These are phyloP conservation scores for Semotilus atromaculatus DNA, from an alignment of 2,797 vertebrate genomes.

Conservation along the genomic window DNA sequence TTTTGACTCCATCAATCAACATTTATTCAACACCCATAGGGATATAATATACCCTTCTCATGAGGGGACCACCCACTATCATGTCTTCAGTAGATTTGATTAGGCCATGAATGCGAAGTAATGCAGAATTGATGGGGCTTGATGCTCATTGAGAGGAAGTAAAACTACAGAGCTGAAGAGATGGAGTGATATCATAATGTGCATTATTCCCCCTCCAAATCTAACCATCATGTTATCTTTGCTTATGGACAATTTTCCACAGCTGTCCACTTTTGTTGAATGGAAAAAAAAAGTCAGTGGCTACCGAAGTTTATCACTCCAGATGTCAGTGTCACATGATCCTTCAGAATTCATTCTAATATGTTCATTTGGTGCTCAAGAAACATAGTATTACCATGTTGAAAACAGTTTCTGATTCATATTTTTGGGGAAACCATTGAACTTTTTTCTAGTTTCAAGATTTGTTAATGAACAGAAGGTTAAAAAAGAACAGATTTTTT, in stretches of 20 bases:
- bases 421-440: too few relatives aligned
- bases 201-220: not conserved
- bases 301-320: too few relatives aligned
- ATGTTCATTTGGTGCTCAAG: not conserved
- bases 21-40: constrained; percentile 36
- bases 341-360: not conserved
- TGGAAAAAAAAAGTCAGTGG: too few relatives aligned
- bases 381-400: not conserved
- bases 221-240: not conserved
- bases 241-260: not conserved
- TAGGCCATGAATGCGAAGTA: constrained; percentile 36
- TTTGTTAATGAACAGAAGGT: too few relatives aligned
- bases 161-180: constrained; percentile 19
- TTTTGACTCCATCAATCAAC: constrained; percentile 27
- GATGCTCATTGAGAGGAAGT: constrained; percentile 12
- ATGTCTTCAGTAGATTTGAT: constrained; percentile 42
- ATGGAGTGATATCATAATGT: not conserved
- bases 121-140: constrained; percentile 38
- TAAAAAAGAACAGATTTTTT: too few relatives aligned
- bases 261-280: not conserved
- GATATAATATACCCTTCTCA: constrained; percentile 31
- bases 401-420: too few relatives aligned
- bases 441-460: too few relatives aligned
- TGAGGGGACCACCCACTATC: constrained; percentile 45
- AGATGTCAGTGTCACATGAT: not conserved